Percentiles rank a stretch among this genome's conserved stretches.
Evolutionary conservation across 2,797 vertebrate species (phyloP).

Genomic region (Hippopotamyrus pictus): DNA sequence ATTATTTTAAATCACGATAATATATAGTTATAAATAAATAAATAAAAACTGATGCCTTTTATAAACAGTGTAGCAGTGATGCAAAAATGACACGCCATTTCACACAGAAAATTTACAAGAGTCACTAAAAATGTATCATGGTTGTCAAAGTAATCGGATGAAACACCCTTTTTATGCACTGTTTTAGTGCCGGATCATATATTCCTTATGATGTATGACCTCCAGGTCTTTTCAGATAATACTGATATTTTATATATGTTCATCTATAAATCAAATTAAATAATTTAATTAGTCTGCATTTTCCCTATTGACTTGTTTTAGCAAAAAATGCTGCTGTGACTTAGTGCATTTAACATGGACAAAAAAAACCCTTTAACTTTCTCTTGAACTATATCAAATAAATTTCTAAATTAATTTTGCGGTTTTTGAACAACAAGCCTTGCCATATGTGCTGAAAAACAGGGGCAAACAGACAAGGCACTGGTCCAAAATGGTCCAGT

Average conservation of each 20-base stretch:
- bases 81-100: constrained; percentile 46
- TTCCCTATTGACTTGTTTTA: neutral
- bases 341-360: neutral
- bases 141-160: constrained; percentile 39
- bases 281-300: neutral
- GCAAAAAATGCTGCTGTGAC: neutral
- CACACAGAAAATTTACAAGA: constrained; percentile 50
- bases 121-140: constrained; percentile 47
- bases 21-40: constrained; percentile 54
- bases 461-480: neutral
- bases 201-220: constrained; percentile 4
- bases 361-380: neutral
- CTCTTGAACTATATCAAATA: neutral
- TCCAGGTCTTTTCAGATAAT: neutral
- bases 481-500: neutral
- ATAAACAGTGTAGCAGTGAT: constrained; percentile 42
- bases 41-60: constrained; percentile 56
- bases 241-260: neutral
- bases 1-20: constrained; percentile 56
- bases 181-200: neutral
- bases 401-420: neutral
- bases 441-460: neutral
- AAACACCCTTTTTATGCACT: constrained; percentile 1
- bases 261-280: constrained; percentile 1
- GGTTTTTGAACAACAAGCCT: neutral